Percentiles rank a stretch among this genome's conserved stretches.
These are phyloP conservation scores for Mesopsocus fuscifrons DNA, from an alignment of 2,888 invertebrate species.

Conservation along the genomic window DNA sequence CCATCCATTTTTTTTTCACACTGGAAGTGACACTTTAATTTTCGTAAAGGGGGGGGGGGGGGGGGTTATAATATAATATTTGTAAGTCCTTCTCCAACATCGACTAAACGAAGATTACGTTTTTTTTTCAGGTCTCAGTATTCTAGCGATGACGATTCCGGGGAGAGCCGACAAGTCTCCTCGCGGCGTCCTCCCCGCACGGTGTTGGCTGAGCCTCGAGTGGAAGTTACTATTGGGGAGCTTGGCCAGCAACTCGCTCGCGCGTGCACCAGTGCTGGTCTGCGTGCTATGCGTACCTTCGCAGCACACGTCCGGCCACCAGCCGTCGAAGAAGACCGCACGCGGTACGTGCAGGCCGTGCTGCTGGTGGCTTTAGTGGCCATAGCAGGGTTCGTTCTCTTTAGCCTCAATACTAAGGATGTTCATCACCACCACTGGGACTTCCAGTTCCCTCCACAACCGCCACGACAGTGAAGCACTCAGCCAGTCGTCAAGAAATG, in stretches of 20 bases:
- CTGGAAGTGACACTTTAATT: too few relatives aligned
- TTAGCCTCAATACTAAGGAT: conserved; percentile 50
- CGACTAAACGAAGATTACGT: too few relatives aligned
- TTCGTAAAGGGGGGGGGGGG: too few relatives aligned
- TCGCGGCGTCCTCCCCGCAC: conserved; percentile 15
- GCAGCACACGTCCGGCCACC: conserved; percentile 42
- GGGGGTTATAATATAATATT: too few relatives aligned
- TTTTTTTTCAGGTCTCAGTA: conserved; percentile 13
- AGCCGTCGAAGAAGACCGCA: conserved; percentile 31
- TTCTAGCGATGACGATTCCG: conserved; percentile 16
- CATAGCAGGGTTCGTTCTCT: conserved; percentile 55
- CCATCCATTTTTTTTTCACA: too few relatives aligned
- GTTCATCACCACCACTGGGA: conserved; percentile 76
- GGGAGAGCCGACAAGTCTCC: conserved; percentile 18
- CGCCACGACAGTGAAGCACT: conserved; percentile 14
- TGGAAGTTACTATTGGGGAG: conserved; percentile 46
- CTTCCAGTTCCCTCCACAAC: conserved; percentile 60
- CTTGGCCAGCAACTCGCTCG: conserved; percentile 48
- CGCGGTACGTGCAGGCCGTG: conserved; percentile 43
- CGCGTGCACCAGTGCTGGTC: conserved; percentile 43
- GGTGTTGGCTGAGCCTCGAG: conserved; percentile 36
- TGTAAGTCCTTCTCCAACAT: too few relatives aligned
- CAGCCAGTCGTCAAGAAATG: too few relatives aligned
- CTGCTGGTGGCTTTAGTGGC: conserved; percentile 60
- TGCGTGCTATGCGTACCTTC: conserved; percentile 32